Evolutionary conservation across 2,113 vertebrate species (phyloP).

Genomic region (Ptilonorhynchus violaceus): DNA sequence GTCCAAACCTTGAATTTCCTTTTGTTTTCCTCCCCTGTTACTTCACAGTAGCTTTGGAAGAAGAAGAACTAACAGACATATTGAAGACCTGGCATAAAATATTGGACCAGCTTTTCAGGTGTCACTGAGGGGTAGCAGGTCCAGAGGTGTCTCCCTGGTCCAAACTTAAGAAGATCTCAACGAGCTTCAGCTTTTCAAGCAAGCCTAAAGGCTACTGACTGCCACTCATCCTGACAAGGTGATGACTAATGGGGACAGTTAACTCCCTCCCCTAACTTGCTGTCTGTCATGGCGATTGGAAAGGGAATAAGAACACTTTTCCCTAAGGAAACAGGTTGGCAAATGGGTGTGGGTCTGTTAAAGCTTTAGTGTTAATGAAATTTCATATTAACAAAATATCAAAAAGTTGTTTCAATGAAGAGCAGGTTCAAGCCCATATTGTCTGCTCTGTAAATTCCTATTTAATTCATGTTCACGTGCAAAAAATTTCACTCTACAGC

Average conservation of each 20-base stretch:
- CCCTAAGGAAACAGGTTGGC: constrained; percentile 43
- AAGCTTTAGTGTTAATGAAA: not conserved
- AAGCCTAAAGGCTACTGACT: constrained; percentile 22
- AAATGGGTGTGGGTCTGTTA: constrained; percentile 26
- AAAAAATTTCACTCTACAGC: not conserved
- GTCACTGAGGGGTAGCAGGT: not conserved
- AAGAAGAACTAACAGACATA: not conserved
- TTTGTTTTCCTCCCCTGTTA: not conserved
- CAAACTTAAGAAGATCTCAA: constrained; percentile 16
- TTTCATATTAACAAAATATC: constrained; percentile 4
- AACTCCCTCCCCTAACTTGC: constrained; percentile 19
- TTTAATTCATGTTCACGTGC: not conserved
- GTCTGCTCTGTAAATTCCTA: not conserved
- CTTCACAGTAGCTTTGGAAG: not conserved
- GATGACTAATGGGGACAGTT: constrained; percentile 51
- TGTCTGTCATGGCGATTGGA: constrained; percentile 42
- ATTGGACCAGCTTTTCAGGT: constrained; percentile 43
- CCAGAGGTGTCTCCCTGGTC: constrained; percentile 6
- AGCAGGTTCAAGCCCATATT: not conserved
- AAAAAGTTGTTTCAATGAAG: not conserved
- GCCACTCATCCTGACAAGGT: constrained; percentile 62
- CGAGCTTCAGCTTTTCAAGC: not conserved
- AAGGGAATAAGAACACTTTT: constrained; percentile 25
- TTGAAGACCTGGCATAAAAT: constrained; percentile 44
- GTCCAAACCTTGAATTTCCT: not conserved